Percentiles rank a stretch among this genome's conserved stretches.
Evolutionary conservation across 2,113 vertebrate genomes (phyloP).

Genomic region (Archocentrus centrarchus): DNA sequence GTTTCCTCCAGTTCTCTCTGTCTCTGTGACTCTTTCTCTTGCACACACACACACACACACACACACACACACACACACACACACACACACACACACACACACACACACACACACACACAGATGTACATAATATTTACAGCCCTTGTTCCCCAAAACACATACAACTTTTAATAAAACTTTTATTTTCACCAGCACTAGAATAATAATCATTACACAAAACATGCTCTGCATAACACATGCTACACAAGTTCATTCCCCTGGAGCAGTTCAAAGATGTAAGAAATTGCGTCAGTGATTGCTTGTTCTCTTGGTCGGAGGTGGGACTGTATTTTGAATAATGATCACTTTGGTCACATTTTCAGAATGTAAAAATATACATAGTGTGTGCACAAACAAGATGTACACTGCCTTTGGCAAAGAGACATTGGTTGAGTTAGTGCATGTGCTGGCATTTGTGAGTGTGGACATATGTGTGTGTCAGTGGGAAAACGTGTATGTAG

Average conservation of each 20-base stretch:
- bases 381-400: slow-evolving; percentile 41
- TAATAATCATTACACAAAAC: slow-evolving; percentile 40
- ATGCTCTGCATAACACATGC: slow-evolving; percentile 36
- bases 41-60: background rate
- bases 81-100: background rate
- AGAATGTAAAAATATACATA: slow-evolving; percentile 72
- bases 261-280: slow-evolving; percentile 60
- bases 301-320: slow-evolving; percentile 53
- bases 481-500: background rate
- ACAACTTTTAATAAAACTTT: slow-evolving; percentile 41
- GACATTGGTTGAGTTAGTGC: slow-evolving; percentile 23
- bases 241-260: slow-evolving; percentile 46
- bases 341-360: slow-evolving; percentile 64
- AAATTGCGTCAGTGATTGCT: slow-evolving; percentile 70
- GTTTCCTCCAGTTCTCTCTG: slow-evolving; percentile 18
- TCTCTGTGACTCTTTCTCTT: slow-evolving; percentile 2
- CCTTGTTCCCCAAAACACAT: slow-evolving; percentile 10
- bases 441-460: background rate
- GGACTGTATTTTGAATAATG: slow-evolving; percentile 67
- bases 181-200: slow-evolving; percentile 16
- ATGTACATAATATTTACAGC: background rate
- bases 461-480: background rate
- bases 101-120: background rate
- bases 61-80: too few species aligned
- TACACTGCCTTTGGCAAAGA: slow-evolving; percentile 56